Conservation (phyloP, 2,113 vertebrate species). For the Thermophis baileyi region DNA sequence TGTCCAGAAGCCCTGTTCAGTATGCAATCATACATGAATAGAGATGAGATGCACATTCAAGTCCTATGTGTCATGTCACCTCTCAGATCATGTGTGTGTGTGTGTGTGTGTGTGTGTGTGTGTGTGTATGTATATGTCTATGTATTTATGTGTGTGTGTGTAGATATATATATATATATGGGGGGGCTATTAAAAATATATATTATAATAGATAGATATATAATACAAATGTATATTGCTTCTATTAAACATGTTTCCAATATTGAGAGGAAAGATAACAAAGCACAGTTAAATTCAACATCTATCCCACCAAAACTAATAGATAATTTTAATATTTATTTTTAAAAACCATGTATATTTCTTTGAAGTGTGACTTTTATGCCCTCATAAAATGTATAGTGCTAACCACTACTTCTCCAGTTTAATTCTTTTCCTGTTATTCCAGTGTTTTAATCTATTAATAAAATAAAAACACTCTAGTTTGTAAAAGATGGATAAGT, state of each 20-base stretch:
- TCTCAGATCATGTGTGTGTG: neutral
- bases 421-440: neutral
- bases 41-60: neutral
- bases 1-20: too few species aligned
- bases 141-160: too few species aligned
- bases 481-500: neutral
- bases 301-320: neutral
- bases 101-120: too few species aligned
- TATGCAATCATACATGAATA: too few species aligned
- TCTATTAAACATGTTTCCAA: neutral
- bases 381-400: neutral
- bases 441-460: neutral
- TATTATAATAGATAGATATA: too few species aligned
- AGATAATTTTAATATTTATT: neutral
- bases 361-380: neutral
- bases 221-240: too few species aligned
- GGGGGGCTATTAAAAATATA: too few species aligned
- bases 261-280: neutral
- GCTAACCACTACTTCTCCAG: neutral
- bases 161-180: too few species aligned
- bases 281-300: neutral
- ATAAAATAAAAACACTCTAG: neutral
- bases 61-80: neutral
- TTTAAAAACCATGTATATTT: neutral
- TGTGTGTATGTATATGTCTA: too few species aligned